phyloP scores from a whole-genome alignment of 2,888 invertebrate species.

The Hydroisotoma schaefferi region DNA sequence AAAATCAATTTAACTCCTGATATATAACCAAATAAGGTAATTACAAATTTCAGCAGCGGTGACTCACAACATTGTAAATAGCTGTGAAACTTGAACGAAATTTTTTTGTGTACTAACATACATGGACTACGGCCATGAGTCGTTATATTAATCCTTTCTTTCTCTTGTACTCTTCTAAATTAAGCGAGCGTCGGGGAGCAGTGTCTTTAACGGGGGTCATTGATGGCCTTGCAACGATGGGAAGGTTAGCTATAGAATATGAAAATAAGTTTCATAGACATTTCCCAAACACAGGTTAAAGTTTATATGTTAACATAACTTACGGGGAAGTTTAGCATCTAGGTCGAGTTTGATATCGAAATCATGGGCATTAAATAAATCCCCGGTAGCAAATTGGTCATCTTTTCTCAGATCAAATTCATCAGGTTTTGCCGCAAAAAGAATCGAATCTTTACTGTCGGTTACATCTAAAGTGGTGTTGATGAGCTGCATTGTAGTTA shows the following conservation, averaged over 20 bases:
- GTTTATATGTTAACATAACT: slow-evolving; percentile 52
- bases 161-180: slow-evolving; percentile 89
- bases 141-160: slow-evolving; percentile 79
- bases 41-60: too few relatives aligned
- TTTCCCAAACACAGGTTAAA: too few relatives aligned
- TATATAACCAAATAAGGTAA: too few relatives aligned
- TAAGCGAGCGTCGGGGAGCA: slow-evolving; percentile 78
- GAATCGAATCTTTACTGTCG: not conserved
- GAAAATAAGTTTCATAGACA: slow-evolving; percentile 1
- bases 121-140: slow-evolving; percentile 14
- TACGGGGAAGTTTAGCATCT: slow-evolving; percentile 68
- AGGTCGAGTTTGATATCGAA: slow-evolving; percentile 94
- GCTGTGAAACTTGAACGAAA: too few relatives aligned
- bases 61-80: too few relatives aligned
- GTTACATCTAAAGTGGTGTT: not conserved
- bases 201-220: slow-evolving; percentile 67
- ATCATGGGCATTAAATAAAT: slow-evolving; percentile 72
- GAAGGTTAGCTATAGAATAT: slow-evolving; percentile 62
- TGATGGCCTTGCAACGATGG: slow-evolving; percentile 71
- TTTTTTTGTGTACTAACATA: slow-evolving; percentile 11
- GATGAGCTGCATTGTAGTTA: not conserved
- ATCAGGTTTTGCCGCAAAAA: not conserved
- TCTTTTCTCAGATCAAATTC: slow-evolving; percentile 37
- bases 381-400: slow-evolving; percentile 52
- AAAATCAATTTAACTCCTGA: too few relatives aligned